Evolutionary conservation across 2,113 vertebrate species (phyloP).

Genomic region (Malaclemys terrapin): DNA sequence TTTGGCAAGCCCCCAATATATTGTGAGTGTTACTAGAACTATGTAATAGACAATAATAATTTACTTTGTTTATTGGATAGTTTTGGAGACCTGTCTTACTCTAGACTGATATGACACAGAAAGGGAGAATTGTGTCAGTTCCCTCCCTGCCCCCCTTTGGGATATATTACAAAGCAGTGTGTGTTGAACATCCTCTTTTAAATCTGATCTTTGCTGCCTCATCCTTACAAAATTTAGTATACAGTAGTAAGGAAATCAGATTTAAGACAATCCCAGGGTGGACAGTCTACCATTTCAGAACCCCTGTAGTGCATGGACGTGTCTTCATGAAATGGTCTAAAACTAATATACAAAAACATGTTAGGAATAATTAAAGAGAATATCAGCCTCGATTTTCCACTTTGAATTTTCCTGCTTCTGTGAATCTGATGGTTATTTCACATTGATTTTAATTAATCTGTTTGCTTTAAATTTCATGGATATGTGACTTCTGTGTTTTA

Average conservation of each 20-base stretch:
- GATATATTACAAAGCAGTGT: neutral
- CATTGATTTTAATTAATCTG: neutral
- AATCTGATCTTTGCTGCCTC: fast-evolving
- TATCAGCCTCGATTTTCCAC: neutral
- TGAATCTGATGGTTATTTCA: neutral
- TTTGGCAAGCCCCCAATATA: neutral
- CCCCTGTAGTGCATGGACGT: neutral
- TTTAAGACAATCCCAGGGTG: neutral
- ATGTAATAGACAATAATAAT: neutral
- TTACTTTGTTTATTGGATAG: neutral
- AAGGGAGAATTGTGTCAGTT: neutral
- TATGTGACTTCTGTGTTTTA: neutral
- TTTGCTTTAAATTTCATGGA: neutral
- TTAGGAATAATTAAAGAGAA: neutral
- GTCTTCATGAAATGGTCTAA: neutral
- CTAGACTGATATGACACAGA: neutral
- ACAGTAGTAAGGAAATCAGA: neutral
- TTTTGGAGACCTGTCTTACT: neutral
- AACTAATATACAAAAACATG: neutral
- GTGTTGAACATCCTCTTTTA: neutral
- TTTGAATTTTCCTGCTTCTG: neutral
- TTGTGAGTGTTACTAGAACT: neutral
- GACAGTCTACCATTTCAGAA: neutral
- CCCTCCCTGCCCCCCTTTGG: neutral
- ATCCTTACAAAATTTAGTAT: neutral